Evolutionary conservation across 2,113 vertebrate genomes (phyloP).

Genomic region (Ochotona curzoniae): DNA sequence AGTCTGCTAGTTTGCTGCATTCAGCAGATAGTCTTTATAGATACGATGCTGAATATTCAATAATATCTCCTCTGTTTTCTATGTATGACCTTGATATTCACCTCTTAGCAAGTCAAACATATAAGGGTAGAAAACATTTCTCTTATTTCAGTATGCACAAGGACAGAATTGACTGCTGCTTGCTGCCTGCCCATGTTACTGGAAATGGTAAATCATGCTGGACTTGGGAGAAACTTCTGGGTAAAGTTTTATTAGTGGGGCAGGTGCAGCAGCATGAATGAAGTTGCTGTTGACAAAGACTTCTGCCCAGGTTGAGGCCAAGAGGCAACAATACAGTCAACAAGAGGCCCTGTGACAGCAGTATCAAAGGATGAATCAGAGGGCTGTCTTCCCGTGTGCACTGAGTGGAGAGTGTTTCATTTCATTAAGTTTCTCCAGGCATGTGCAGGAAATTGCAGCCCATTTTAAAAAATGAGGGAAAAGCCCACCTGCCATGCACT

Average conservation of each 20-base stretch:
- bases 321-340: background rate
- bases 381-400: background rate
- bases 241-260: background rate
- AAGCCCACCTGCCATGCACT: background rate
- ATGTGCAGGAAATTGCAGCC: background rate
- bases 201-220: background rate
- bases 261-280: background rate
- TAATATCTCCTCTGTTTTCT: conserved; percentile 20
- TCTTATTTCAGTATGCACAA: background rate
- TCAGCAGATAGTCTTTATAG: conserved; percentile 24
- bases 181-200: background rate
- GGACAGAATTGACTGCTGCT: background rate
- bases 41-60: background rate
- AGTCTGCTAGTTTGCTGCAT: conserved; percentile 27
- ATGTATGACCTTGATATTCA: conserved; percentile 12
- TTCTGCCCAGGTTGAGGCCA: background rate
- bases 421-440: background rate
- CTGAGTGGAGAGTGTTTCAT: background rate
- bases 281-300: conserved; percentile 3
- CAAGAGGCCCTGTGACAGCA: background rate
- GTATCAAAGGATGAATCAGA: background rate
- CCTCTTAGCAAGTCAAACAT: conserved; percentile 25
- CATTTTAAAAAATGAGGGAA: background rate
- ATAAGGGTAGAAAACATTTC: background rate
- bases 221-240: conserved; percentile 14